Base-by-base conservation (phyloP, 2,113 vertebrate species). In the Patagioenas fasciata region DNA sequence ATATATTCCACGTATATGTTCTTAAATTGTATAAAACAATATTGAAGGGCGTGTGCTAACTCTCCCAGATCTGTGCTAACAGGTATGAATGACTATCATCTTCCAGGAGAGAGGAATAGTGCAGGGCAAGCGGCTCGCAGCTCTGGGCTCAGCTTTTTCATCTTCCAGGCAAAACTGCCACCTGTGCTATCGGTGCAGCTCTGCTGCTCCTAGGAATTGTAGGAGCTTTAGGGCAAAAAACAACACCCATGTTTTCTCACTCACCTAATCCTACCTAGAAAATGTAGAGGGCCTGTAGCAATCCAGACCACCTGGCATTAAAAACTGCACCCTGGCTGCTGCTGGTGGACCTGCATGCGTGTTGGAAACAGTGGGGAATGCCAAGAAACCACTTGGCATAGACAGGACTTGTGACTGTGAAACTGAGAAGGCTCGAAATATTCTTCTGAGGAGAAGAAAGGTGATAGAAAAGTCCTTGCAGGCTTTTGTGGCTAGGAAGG, bases 101-200 rank as follows among this genome's bases (percentile, higher is more conserved):
- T 69, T 83, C 42, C 42, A n/a, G 67, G 58, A 83, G 80, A 40
- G 42, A 11, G 47, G 44, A 78, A 36, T 38, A 57, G 44, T 79
- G 38, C 56, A 70, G 88, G 81, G 51, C 51, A 82, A 51, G 58
- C 42, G 67, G 50, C 88, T 85, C 82, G n/a, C 51, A 67, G 32
- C 50, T 83, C 79, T 13, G 0, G 47, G 57, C 60, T 80, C 71
- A 4, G 7, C 2, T 58, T 88, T 86, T 57, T 58, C 2, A 0
- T 47, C 88, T 93, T 77, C 90, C 67, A 88, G 85, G 85, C 75
- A 90, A 74, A 85, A 40, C 17, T 80, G 69, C 87, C 94, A 88
- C 91, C 90, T 91, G 92, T 90, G 64, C 92, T 70, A 80, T 88
- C 91, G 83, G 88, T 80, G 88, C 89, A 95, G 79, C 91, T 96